Conservation (phyloP, 1,140 invertebrate species). For the Cotesia typhae region DNA sequence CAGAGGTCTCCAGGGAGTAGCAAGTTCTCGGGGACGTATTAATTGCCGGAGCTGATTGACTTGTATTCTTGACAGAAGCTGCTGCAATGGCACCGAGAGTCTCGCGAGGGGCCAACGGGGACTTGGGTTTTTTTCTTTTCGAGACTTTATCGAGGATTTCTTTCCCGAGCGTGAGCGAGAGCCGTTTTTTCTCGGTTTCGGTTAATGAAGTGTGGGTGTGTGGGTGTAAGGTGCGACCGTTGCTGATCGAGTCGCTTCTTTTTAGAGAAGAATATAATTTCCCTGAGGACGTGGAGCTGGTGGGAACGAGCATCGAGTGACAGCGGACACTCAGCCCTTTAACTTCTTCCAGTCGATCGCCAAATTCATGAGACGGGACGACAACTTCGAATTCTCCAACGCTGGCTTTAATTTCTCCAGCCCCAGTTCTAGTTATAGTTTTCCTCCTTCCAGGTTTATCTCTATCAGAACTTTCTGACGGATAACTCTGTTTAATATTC, state of each 20-base stretch:
- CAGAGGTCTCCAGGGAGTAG: slow-evolving; percentile 66
- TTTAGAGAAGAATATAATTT: slow-evolving; percentile 38
- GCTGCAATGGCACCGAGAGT: slow-evolving; percentile 72
- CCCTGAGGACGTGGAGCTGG: slow-evolving; percentile 25
- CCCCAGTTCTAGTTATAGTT: neutral
- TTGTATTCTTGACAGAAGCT: slow-evolving; percentile 60
- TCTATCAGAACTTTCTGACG: no score
- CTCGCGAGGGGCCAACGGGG: slow-evolving; percentile 69
- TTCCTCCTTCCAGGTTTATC: no score
- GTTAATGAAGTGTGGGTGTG: slow-evolving; percentile 48
- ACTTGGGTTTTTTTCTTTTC: slow-evolving; percentile 62
- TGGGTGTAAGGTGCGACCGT: slow-evolving; percentile 44
- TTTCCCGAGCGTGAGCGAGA: slow-evolving; percentile 76
- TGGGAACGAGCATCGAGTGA: slow-evolving; percentile 68
- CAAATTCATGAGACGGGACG: slow-evolving; percentile 62
- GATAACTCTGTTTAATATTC: neutral
- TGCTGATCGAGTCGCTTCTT: slow-evolving; percentile 53
- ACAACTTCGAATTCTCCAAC: slow-evolving; percentile 70
- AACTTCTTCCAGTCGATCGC: slow-evolving; percentile 47
- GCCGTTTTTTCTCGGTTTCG: slow-evolving; percentile 76
- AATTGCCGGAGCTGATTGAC: slow-evolving; percentile 37
- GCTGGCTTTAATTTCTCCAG: neutral
- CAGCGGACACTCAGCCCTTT: slow-evolving; percentile 73
- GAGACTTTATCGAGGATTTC: slow-evolving; percentile 75
- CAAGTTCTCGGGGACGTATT: slow-evolving; percentile 66